Evolutionary conservation across 2,888 invertebrate genomes (phyloP), one percentile per base, ranked within the genome.

Genomic region (Cylindroiulus punctatus): DNA sequence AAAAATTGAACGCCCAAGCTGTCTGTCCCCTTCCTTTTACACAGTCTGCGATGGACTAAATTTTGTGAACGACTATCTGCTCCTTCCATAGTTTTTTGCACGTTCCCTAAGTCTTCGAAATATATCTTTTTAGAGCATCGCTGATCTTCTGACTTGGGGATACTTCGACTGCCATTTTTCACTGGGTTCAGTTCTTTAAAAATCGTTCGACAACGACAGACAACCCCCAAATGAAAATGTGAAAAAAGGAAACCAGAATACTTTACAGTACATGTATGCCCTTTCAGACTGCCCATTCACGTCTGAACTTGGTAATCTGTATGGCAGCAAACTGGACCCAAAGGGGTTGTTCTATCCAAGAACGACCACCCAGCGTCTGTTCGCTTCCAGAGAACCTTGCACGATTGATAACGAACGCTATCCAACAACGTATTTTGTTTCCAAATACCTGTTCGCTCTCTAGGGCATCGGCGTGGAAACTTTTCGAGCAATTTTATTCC

Each of bases 291-390:
- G 65, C 65, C 65, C 65, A 65, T 65, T 65, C 65, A 65, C 65
- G 65, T 65, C 65, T 65, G 65, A 65, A 65, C 65, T 65, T 65
- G n/a, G 65, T 65, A 65, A 65, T 65, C 65, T 65, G 65, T 65
- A 26, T 65, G 65, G 65, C n/a, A 65, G 26, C n/a, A 65, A 65
- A 65, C 65, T 65, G 26, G 65, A 65, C 65, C 65, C 65, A n/a
- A 65, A 65, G 65, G 65, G 65, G 65, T 65, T 65, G 65, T 65
- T 65, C 22, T 26, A 65, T 65, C 12, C 65, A 65, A 65, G 65
- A 65, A 65, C 65, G 65, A 65, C 65, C 65, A 65, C 26, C 26
- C n/a, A 22, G 65, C 65, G 26, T 65, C 65, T 65, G 65, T 65
- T 65, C 65, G 26, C 65, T 26, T 65, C 10, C 12, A 65, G 26